Percentiles rank a stretch among this genome's conserved stretches.
These are phyloP conservation scores for Drosophila suzukii DNA, from an alignment of 1,140 invertebrate species.

Conservation along the genomic window DNA sequence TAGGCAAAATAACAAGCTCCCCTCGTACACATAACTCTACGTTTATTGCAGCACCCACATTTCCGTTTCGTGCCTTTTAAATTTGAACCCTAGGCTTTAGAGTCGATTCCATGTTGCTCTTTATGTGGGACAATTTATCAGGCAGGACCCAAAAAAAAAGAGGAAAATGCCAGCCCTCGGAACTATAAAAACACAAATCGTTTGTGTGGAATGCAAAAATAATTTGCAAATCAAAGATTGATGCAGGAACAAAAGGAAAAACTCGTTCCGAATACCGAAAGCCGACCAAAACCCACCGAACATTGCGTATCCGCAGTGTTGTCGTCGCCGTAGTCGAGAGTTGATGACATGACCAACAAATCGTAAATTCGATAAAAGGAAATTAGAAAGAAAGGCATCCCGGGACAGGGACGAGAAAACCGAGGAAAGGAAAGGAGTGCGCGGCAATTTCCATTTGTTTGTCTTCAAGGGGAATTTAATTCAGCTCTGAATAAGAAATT, in stretches of 20 bases:
- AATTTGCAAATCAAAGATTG: constrained; percentile 52
- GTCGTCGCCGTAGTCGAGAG: constrained; percentile 35
- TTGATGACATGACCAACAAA: constrained; percentile 78
- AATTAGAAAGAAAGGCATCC: constrained; percentile 75
- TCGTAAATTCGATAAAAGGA: constrained; percentile 82
- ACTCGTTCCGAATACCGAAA: constrained; percentile 31
- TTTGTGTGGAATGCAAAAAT: constrained; percentile 61
- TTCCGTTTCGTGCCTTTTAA: constrained; percentile 26
- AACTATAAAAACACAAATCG: constrained; percentile 68
- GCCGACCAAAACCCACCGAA: constrained; percentile 7
- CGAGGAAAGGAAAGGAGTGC: constrained; percentile 22
- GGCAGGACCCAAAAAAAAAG: constrained; percentile 24
- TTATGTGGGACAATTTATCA: constrained; percentile 57
- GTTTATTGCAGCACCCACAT: constrained; percentile 28
- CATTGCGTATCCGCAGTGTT: constrained; percentile 41
- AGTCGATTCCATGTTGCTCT: constrained; percentile 30
- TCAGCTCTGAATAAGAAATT: constrained; percentile 68
- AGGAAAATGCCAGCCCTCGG: constrained; percentile 7
- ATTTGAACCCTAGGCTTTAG: constrained; percentile 31
- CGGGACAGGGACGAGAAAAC: constrained; percentile 27
- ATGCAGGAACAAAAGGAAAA: constrained; percentile 40
- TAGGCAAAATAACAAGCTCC: background rate
- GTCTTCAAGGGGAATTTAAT: constrained; percentile 68
- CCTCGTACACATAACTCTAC: constrained; percentile 16
- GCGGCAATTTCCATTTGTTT: constrained; percentile 27